phyloP scores from a whole-genome alignment of 2,888 invertebrate species.

The Prostheceraeus crozeri region DNA sequence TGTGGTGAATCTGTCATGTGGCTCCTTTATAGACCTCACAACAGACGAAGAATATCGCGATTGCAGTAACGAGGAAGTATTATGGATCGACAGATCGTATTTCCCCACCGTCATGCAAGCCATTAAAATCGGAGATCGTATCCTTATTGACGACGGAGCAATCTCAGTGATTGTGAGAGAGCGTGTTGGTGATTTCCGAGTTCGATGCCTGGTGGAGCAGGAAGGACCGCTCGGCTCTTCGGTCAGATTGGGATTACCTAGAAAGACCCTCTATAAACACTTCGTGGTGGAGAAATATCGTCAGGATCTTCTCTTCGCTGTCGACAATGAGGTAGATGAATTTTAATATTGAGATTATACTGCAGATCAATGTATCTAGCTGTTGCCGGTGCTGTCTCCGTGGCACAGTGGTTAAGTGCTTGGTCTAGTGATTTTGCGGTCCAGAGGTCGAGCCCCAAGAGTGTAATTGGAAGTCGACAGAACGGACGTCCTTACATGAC shows the following conservation, averaged over 20 bases:
- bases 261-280: constrained; percentile 30
- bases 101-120: constrained; percentile 36
- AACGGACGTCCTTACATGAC: no score
- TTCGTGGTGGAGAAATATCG: constrained; percentile 33
- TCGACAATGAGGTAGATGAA: constrained; percentile 34
- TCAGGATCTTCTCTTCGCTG: constrained; percentile 35
- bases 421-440: no score
- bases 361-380: no score
- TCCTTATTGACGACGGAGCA: constrained; percentile 34
- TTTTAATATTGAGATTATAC: no score
- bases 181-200: not conserved
- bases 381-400: no score
- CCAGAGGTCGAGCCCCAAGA: no score
- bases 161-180: constrained; percentile 33
- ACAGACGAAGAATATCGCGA: constrained; percentile 30
- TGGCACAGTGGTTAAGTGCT: no score
- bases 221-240: constrained; percentile 25
- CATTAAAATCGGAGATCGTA: constrained; percentile 34
- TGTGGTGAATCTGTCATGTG: constrained; percentile 28
- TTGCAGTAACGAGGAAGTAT: constrained; percentile 16
- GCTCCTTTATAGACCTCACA: constrained; percentile 29
- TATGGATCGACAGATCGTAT: constrained; percentile 34
- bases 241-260: constrained; percentile 24
- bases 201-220: constrained; percentile 37
- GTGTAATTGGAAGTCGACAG: no score